A percentile compares a stretch with the other conserved stretches of the same genome.
Evolutionary conservation across 2,888 invertebrate species (phyloP).

Genomic region (Celastrina argiolus): DNA sequence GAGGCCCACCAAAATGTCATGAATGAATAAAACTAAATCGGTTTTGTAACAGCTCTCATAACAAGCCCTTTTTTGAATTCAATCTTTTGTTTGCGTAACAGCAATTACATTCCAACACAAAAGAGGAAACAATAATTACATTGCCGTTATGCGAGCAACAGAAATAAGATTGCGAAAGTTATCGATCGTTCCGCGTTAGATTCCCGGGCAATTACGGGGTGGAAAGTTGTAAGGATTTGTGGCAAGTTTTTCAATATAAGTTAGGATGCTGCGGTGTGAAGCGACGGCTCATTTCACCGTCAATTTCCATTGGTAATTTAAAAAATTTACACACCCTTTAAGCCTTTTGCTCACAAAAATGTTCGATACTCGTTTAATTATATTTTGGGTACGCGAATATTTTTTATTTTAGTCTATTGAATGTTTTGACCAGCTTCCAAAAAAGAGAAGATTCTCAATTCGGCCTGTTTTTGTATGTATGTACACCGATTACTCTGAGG

Average conservation of each 20-base stretch:
- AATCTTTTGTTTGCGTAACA: neutral
- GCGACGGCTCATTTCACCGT: neutral
- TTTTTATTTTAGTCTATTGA: no score
- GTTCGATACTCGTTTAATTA: no score
- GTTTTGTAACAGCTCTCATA: no score
- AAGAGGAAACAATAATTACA: neutral
- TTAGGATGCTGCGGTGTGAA: conserved; percentile 30
- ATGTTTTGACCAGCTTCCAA: no score
- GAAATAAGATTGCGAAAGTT: conserved; percentile 8
- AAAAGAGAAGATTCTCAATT: no score
- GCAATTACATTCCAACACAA: neutral
- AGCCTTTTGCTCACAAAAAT: no score
- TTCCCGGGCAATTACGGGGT: conserved; percentile 33
- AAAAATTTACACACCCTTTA: neutral
- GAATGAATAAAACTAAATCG: no score
- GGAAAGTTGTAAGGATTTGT: conserved; percentile 34
- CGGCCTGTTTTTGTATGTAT: no score
- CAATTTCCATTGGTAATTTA: neutral
- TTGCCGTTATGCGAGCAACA: neutral
- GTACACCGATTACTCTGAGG: no score
- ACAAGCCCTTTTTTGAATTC: no score
- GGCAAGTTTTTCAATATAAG: conserved; percentile 41
- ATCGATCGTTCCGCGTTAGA: conserved; percentile 24
- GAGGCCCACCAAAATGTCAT: no score
- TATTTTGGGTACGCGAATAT: no score